Conservation (phyloP, 2,113 vertebrate genomes). For the Esox niger region DNA sequence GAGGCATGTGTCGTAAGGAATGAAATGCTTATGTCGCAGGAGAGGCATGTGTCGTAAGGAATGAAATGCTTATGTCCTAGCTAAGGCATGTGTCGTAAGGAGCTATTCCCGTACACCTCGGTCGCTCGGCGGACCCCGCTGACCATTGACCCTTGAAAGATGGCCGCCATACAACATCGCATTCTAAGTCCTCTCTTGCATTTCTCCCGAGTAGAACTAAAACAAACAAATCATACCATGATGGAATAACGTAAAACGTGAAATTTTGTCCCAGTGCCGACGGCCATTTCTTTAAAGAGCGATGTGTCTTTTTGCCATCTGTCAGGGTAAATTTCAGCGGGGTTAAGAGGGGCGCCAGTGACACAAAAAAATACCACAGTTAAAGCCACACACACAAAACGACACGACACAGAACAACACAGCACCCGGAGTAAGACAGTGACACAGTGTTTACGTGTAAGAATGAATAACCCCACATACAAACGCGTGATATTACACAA, state of each 20-base stretch:
- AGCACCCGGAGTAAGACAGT: conserved; percentile 57
- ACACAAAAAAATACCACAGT: conserved; percentile 20
- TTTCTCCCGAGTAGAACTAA: no score
- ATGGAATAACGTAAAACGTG: no score
- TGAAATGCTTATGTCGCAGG: no score
- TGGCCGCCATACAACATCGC: conserved; percentile 10
- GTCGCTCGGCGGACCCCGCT: conserved; percentile 55
- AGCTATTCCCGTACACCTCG: conserved; percentile 58
- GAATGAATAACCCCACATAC: conserved; percentile 81
- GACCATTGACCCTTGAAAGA: conserved; percentile 41
- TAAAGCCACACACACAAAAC: conserved; percentile 58
- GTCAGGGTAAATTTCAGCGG: conserved; percentile 46
- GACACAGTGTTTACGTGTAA: conserved; percentile 70
- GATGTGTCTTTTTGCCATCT: conserved; percentile 28
- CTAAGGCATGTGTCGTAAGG: conserved; percentile 53
- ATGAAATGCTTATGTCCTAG: no score
- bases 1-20: no score
- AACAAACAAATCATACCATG: no score
- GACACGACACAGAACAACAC: conserved; percentile 55
- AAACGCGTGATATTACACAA: conserved; percentile 83
- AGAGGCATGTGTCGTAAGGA: no score
- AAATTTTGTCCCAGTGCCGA: no score
- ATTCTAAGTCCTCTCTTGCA: not conserved
- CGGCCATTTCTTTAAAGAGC: conserved; percentile 5
- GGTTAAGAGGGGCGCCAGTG: conserved; percentile 50